These are phyloP conservation scores for Diachrysia chrysitis DNA, from an alignment of 2,888 invertebrate species.

Conservation along the genomic window DNA sequence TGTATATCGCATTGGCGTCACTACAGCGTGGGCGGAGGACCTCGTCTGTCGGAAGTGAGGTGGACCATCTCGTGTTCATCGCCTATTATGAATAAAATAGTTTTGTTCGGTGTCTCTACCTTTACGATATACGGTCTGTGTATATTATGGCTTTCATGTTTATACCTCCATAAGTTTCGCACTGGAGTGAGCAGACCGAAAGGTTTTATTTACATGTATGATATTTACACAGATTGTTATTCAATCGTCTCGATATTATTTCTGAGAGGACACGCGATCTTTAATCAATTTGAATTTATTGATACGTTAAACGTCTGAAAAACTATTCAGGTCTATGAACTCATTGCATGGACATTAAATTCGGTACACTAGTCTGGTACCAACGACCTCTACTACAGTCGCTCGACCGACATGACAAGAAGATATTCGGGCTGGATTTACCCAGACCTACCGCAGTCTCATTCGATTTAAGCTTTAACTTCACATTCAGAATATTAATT, in stretches of 20 bases:
- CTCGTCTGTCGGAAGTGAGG: conserved; percentile 47
- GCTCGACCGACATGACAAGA: conserved; percentile 28
- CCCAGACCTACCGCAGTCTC: conserved; percentile 39
- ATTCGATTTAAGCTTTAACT: conserved; percentile 25
- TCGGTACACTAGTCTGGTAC: conserved; percentile 33
- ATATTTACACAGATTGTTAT: background rate
- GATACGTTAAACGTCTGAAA: background rate
- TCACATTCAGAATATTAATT: conserved; percentile 28
- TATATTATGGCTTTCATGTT: background rate
- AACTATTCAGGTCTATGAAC: conserved; percentile 18
- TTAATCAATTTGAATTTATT: background rate
- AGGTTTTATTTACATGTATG: background rate
- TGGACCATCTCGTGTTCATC: conserved; percentile 25
- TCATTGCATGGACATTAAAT: conserved; percentile 21
- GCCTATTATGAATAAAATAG: conserved; percentile 23
- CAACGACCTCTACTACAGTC: conserved; percentile 27
- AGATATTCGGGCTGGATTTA: conserved; percentile 34
- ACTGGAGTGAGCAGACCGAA: background rate
- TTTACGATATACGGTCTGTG: background rate
- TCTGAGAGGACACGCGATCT: background rate
- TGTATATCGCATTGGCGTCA: conserved; percentile 27
- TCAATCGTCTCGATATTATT: background rate
- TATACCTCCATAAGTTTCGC: background rate
- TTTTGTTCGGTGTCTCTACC: conserved; percentile 36
- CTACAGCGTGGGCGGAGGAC: conserved; percentile 40